Conservation (phyloP, 2,888 invertebrate species). For the Gasteruption jaculator region DNA sequence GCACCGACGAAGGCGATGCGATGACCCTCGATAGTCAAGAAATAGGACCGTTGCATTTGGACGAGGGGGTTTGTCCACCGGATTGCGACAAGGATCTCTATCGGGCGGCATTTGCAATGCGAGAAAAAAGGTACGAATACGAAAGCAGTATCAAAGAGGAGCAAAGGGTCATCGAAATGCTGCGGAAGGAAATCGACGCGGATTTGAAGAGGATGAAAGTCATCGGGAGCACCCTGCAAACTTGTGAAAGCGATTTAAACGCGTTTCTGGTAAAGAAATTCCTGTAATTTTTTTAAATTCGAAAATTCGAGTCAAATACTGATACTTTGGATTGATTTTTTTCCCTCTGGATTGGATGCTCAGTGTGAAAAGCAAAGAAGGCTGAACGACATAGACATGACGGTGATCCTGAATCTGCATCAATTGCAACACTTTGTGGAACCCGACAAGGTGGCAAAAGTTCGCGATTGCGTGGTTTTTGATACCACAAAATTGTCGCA, state of each 20-base stretch:
- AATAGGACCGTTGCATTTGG: conserved; percentile 63
- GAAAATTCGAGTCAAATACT: not conserved
- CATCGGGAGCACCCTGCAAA: conserved; percentile 56
- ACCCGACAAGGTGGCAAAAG: conserved; percentile 52
- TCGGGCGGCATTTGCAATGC: conserved; percentile 62
- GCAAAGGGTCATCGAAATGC: conserved; percentile 56
- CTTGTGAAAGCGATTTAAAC: conserved; percentile 59
- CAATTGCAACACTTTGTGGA: conserved; percentile 62
- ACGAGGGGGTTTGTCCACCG: conserved; percentile 68
- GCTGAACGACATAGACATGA: conserved; percentile 72
- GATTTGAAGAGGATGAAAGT: conserved; percentile 58
- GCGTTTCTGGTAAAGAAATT: conserved; percentile 60
- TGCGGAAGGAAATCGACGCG: conserved; percentile 60
- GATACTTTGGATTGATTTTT: not conserved
- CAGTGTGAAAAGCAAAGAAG: conserved; percentile 71
- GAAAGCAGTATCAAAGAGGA: conserved; percentile 62
- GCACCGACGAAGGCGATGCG: conserved; percentile 57
- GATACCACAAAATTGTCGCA: conserved; percentile 58
- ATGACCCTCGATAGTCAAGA: conserved; percentile 64
- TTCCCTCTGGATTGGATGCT: not conserved
- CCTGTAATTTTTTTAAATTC: not conserved
- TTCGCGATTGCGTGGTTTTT: conserved; percentile 58
- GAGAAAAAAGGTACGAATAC: conserved; percentile 56
- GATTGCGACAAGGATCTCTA: conserved; percentile 68
- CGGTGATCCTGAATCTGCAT: conserved; percentile 65